Base-by-base conservation (phyloP, 1,140 invertebrate genomes). In the Sinella curviseta region DNA sequence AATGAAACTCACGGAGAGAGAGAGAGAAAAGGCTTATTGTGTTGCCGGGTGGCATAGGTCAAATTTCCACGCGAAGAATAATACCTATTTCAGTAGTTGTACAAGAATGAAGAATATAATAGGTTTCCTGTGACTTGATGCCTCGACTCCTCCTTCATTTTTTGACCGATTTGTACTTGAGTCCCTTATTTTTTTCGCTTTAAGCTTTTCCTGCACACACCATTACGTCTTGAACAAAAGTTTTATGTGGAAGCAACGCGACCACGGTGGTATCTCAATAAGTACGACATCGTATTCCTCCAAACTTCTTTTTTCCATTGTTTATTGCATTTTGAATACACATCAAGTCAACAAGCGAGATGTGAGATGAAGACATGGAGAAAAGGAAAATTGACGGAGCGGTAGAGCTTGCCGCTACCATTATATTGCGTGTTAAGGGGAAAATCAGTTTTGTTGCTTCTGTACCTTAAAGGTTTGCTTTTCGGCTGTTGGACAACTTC, bases 11-110 rank as follows among this genome's bases (percentile, higher is more conserved):
- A 48, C 17, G 39, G 39, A 48, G 39, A 17, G 4, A 48, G 4
- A 48, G 4, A 48, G 39, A 48, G 4, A 60, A 60, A 60, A 60
- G 57, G 57, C 57, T 60, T 60, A 60, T 16, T 17, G 24, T 60
- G 65, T 8, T 65, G 57, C 31, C 31, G 65, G 65, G 65, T 70
- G 65, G 65, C 65, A 70, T 70, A 70, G 65, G 65, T 70, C 65
- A 70, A 33, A 70, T 70, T 70, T 70, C 65, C 65, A 70, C 65
- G 65, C 65, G n/a, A 70, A 70, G 65, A 70, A 70, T 30, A 65
- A 65, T 65, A 33, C 28, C 24, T 33, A 70, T 70, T 31, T 70
- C 57, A n/a, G 39, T 48, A 48, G 39, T 65, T 26, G 4, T 65
- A 65, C 16, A 33, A 33, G 12, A 33, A 70, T 31, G 65, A 70